Conservation (phyloP, 1,140 invertebrate species). For the Sitophilus oryzae region DNA sequence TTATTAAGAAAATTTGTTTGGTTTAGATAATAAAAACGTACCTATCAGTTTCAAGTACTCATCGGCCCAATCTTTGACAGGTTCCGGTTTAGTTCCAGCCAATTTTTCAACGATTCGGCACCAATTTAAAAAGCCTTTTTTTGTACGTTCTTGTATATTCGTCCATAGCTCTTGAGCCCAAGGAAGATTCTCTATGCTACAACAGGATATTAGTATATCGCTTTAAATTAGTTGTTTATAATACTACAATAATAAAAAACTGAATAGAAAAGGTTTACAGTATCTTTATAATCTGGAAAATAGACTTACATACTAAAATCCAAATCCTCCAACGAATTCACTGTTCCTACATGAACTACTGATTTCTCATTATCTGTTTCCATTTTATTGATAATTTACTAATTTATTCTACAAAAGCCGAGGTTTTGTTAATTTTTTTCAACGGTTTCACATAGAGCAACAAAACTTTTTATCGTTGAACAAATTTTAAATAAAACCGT, state of each 20-base stretch:
- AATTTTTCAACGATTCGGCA: slow-evolving; percentile 7
- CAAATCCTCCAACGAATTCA: neutral
- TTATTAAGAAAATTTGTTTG: neutral
- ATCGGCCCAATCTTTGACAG: slow-evolving; percentile 4
- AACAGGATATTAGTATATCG: neutral
- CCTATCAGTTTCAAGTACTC: slow-evolving; percentile 3
- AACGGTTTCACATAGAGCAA: no score
- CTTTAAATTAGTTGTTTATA: neutral
- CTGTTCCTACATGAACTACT: neutral
- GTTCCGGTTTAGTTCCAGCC: slow-evolving; percentile 8
- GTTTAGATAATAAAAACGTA: neutral
- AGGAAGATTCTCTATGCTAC: slow-evolving; percentile 14
- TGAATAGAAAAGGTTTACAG: neutral
- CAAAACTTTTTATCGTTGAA: no score
- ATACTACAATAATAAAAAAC: neutral
- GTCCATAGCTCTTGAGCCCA: slow-evolving; percentile 14
- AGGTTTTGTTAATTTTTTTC: no score
- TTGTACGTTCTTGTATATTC: neutral
- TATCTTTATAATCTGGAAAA: neutral
- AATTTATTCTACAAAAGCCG: neutral
- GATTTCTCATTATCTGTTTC: neutral
- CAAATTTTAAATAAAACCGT: no score
- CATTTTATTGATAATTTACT: neutral
- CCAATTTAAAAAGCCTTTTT: slow-evolving; percentile 16
- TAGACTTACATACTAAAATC: neutral